These are phyloP conservation scores for Sebastes hubbsi DNA, from an alignment of 2,797 vertebrate species.

Conservation along the genomic window DNA sequence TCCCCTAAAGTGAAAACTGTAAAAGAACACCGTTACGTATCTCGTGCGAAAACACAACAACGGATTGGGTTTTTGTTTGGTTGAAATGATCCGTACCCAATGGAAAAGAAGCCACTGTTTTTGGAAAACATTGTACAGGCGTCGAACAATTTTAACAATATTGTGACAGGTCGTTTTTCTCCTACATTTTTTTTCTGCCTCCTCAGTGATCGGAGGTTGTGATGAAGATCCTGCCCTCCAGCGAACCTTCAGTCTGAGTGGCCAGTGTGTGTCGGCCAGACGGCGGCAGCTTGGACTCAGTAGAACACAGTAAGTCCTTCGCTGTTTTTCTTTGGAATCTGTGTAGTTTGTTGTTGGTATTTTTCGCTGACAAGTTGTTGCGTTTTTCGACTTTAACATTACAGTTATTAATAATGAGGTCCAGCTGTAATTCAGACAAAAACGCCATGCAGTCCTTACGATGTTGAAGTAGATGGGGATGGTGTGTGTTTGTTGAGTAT, in stretches of 20 bases:
- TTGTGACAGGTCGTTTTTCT: constrained; percentile 9
- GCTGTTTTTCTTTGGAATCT: not conserved
- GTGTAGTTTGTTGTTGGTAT: not conserved
- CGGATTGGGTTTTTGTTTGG: constrained; percentile 44
- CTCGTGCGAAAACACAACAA: constrained; percentile 29
- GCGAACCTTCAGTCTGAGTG: constrained; percentile 2
- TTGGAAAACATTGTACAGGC: not conserved
- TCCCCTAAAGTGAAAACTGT: not conserved
- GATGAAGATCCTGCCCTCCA: constrained; percentile 5
- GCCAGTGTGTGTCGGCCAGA: constrained; percentile 13
- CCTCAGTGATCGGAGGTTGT: constrained; percentile 32
- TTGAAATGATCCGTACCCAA: not conserved
- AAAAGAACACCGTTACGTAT: not conserved
- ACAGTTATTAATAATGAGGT: not conserved
- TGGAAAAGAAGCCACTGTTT: not conserved
- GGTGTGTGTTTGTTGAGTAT: not conserved
- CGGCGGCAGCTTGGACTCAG: constrained; percentile 6
- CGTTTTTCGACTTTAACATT: not conserved
- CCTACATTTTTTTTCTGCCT: not conserved
- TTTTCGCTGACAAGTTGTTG: not conserved
- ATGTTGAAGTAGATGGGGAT: not conserved
- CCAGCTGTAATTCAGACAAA: not conserved
- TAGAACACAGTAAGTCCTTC: constrained; percentile 6
- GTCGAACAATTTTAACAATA: constrained; percentile 27
- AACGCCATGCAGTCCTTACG: not conserved